Evolutionary conservation across 2,797 vertebrate genomes (phyloP).

Genomic region (Poeciliopsis paucimaculata): DNA sequence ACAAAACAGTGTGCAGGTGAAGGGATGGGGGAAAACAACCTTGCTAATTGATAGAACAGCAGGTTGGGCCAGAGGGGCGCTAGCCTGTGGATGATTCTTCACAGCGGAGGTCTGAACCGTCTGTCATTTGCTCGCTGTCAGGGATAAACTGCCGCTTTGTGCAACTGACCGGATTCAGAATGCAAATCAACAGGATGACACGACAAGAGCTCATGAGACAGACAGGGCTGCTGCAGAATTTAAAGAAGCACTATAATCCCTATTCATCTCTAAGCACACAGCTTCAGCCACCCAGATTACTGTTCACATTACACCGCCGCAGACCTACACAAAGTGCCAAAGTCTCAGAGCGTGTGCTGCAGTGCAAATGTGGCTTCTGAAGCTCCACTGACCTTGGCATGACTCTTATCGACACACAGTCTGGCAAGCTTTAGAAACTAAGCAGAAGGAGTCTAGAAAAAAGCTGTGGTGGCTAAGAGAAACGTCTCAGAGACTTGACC

Average conservation of each 20-base stretch:
- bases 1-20: conserved; percentile 34
- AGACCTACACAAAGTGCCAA: conserved; percentile 25
- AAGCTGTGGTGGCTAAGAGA: neutral
- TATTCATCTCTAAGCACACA: conserved; percentile 54
- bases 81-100: conserved; percentile 37
- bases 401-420: conserved; percentile 18
- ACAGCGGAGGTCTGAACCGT: conserved; percentile 39
- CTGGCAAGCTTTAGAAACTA: conserved; percentile 21
- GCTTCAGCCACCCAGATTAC: conserved; percentile 52
- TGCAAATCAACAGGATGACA: conserved; percentile 63
- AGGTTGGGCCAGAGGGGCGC: conserved; percentile 34
- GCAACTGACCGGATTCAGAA: conserved; percentile 52
- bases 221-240: conserved; percentile 52
- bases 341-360: conserved; percentile 12
- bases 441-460: conserved; percentile 3
- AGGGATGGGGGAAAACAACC: conserved; percentile 27
- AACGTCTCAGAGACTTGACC: neutral
- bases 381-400: conserved; percentile 54
- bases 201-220: conserved; percentile 36
- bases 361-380: conserved; percentile 30
- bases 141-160: conserved; percentile 53
- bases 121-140: conserved; percentile 31
- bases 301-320: conserved; percentile 31
- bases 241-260: conserved; percentile 65
- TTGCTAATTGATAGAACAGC: conserved; percentile 61